Base-by-base conservation (phyloP, 2,113 vertebrate species). In the Gallinago jamesoni region DNA sequence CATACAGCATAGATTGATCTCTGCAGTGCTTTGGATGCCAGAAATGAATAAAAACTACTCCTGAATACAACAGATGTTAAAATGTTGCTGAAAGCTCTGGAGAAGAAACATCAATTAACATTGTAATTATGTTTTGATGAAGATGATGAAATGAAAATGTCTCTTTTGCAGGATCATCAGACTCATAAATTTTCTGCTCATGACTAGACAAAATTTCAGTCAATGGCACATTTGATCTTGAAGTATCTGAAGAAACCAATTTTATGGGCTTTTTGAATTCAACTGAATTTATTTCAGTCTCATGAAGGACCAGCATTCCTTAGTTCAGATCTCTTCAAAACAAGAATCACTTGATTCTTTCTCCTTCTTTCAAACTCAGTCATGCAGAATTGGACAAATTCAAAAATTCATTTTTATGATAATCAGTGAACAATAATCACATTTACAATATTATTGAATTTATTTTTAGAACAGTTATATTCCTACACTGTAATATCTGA, bases 81-180 rank as follows among this genome's bases (percentile, higher is more conserved):
- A 92, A 89, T 60, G n/a, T 73, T 83, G 86, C 77, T 91, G 60
- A 77, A 89, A 87, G 52, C 60, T 78, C 39, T 63, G 27, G 28
- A 75, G 48, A 77, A 92, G 43, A 92, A 91, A 72, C 30, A 68
- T 81, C 74, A 81, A 64, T 89, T 94, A 94, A 91, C 35, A 75
- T 28, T 62, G 39, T 37, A 35, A 52, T 52, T 63, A 33, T 52
- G 27, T 94, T 95, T 95, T 57, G 84, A 64, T 78, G 64, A 74
- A 81, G 56, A 60, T 1, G 7, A 84, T 47, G 70, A 93, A 84
- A 92, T 87, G 41, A 81, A 90, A 94, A 37, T 59, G 43, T 89
- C 67, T 80, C 20, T 77, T 79, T 79, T 78, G 37, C 39, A 75
- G 60, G 33, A 89, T 87, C 56, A 84, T 92, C 69, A 79, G 56